Evolutionary conservation across 2,113 vertebrate genomes (phyloP).

Genomic region (Siniperca chuatsi): DNA sequence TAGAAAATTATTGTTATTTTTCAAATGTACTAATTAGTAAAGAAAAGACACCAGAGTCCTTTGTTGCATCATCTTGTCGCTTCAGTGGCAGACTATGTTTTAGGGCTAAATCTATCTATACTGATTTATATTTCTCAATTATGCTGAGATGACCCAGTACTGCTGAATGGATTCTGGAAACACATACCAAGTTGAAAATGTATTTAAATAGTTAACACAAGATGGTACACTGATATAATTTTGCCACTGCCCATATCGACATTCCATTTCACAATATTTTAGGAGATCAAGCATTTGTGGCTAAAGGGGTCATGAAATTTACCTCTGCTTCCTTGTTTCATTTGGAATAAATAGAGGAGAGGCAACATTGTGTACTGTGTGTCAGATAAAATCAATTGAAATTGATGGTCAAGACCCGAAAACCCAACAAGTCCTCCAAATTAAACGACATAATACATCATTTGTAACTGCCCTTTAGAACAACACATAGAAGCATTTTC

Average conservation of each 20-base stretch:
- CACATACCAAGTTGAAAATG: too few species aligned
- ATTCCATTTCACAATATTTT: neutral
- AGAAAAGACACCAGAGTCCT: neutral
- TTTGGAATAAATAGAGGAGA: neutral
- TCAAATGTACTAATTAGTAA: neutral
- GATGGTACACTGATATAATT: too few species aligned
- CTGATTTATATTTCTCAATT: neutral
- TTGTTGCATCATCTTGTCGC: neutral
- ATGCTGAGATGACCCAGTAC: neutral
- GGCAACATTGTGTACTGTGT: neutral
- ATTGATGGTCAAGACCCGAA: too few species aligned
- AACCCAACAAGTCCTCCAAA: too few species aligned
- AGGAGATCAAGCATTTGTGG: neutral
- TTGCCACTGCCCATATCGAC: neutral
- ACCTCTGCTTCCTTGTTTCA: neutral
- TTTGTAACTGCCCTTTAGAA: too few species aligned
- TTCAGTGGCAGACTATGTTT: neutral
- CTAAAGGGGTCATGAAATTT: neutral
- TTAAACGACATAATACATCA: too few species aligned
- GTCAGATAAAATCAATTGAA: too few species aligned
- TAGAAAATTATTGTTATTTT: neutral
- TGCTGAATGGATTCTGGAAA: neutral
- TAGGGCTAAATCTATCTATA: neutral
- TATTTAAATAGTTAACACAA: neutral
- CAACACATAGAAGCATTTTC: too few species aligned